Base-by-base conservation (phyloP, 2,113 vertebrate genomes). In the Scalopus aquaticus region DNA sequence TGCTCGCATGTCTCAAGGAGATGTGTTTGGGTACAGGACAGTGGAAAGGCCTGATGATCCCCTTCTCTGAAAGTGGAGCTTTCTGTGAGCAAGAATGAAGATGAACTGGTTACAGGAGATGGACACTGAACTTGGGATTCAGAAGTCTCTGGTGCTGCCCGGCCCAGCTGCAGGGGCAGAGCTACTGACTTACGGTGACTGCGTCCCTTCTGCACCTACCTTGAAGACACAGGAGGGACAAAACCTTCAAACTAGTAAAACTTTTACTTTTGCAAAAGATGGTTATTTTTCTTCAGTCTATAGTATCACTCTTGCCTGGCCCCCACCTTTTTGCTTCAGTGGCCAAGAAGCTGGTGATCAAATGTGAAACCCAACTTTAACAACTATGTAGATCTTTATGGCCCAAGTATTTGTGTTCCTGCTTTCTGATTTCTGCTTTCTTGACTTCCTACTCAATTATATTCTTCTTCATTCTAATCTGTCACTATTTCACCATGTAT, bases 301-400 rank as follows among this genome's bases (percentile, higher is more conserved):
- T 24, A 91, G 4, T 91, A 6, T 78, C 44, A 74, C 56, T 58
- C 73, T 83, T 51, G 65, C 28, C 26, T 83, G n/a, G 26, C 65
- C 30, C 30, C 19, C 7, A 6, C 60, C 60, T 93, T 84, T 90
- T 81, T 86, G 82, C 65, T 86, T 60, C 91, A 69, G 56, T 32
- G 13, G 44, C 49, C 58, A 91, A 39, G 35, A 93, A 96, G 46
- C 74, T 73, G 49, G 74, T 35, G 35, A 32, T 69, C 56, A 84
- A 87, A 79, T 24, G 22, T 77, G 70, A 92, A 78, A 84, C 30
- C 60, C 37, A 72, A 80, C 84, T 88, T 22, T 74, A 93, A 85
- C 16, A 80, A 84, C 42, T 84, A 42, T 1, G 4, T 76, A 74
- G 49, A 10, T 76, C 46, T 89, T 51, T 39, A 51, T 30, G 11